Conservation (phyloP, 1,140 invertebrate species). For the Coenobita brevimanus region DNA sequence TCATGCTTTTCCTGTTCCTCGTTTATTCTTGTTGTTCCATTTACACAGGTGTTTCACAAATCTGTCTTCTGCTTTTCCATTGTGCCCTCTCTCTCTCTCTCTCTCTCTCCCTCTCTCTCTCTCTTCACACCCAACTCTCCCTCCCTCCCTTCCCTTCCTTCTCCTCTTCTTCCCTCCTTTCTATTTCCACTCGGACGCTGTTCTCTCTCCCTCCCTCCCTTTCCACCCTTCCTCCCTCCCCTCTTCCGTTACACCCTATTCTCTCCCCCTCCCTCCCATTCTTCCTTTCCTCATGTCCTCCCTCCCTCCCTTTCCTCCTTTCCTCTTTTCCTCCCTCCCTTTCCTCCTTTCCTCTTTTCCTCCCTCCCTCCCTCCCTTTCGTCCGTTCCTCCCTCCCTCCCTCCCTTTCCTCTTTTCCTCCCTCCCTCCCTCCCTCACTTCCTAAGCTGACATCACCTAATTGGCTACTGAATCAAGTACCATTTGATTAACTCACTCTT, state of each 20-base stretch:
- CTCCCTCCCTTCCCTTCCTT: background rate
- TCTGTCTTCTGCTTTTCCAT: too few relatives aligned
- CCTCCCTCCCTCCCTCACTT: background rate
- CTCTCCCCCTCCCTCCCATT: background rate
- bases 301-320: background rate
- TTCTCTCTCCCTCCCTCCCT: background rate
- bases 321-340: background rate
- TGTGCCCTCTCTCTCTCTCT: too few relatives aligned
- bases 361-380: constrained; percentile 2
- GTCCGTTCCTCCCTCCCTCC: background rate
- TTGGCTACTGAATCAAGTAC: background rate
- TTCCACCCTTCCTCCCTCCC: background rate
- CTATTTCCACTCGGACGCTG: too few relatives aligned
- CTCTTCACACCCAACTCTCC: background rate
- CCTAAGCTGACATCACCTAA: too few relatives aligned
- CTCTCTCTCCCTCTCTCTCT: background rate
- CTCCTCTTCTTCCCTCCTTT: background rate
- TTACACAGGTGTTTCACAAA: too few relatives aligned
- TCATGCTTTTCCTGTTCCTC: background rate
- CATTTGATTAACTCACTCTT: background rate
- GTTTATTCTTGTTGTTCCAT: background rate
- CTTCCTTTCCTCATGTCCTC: background rate
- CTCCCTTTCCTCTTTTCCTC: background rate
- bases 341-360: background rate
- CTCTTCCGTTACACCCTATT: background rate